phyloP scores from a whole-genome alignment of 2,888 invertebrate species.

The Neelides folsomi region DNA sequence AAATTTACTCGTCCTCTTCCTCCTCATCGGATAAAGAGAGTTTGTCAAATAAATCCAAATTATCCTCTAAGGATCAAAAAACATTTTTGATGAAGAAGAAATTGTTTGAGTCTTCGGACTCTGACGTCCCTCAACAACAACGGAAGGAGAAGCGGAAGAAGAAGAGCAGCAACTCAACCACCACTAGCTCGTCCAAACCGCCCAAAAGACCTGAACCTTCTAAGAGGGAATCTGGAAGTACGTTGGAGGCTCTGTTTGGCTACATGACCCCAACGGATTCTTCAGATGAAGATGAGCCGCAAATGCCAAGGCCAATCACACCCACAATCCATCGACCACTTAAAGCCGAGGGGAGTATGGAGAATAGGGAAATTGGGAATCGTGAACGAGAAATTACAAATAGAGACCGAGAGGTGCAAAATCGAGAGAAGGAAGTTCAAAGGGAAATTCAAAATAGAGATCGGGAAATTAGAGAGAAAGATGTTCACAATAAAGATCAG shows the following conservation, averaged over 20 bases:
- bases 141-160: conserved; percentile 6
- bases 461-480: too few species aligned
- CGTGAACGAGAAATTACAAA: neutral
- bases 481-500: too few species aligned
- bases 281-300: conserved; percentile 18
- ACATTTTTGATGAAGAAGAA: too few species aligned
- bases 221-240: conserved; percentile 20
- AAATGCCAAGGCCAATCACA: conserved; percentile 16
- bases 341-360: too few species aligned
- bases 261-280: conserved; percentile 26
- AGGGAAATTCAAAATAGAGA: too few species aligned
- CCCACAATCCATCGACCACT: conserved; percentile 5
- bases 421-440: too few species aligned
- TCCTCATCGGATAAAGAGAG: neutral
- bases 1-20: neutral
- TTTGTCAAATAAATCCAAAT: neutral
- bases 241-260: conserved; percentile 30
- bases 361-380: too few species aligned
- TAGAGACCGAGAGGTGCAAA: too few species aligned
- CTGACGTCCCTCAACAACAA: neutral
- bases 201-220: neutral
- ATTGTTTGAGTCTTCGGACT: too few species aligned
- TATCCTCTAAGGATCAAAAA: neutral
- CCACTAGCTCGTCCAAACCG: too few species aligned
- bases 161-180: conserved; percentile 1